phyloP scores from a whole-genome alignment of 1,140 invertebrate species.

The Asbolus verrucosus region DNA sequence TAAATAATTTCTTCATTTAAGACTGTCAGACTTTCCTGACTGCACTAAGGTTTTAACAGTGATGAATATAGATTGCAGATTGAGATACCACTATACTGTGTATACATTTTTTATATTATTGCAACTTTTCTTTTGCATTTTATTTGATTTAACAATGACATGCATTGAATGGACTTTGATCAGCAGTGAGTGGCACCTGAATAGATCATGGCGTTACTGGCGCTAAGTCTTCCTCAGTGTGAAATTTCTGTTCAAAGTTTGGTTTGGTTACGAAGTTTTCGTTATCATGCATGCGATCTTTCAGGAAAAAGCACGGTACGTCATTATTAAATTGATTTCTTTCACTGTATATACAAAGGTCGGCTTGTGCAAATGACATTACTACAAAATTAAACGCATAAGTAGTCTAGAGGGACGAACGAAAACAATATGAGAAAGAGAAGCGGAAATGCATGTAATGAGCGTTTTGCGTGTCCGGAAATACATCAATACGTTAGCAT shows the following conservation, averaged over 20 bases:
- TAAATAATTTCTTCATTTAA: too few relatives aligned
- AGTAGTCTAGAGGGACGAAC: slow-evolving; percentile 29
- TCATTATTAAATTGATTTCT: too few relatives aligned
- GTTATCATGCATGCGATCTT: too few relatives aligned
- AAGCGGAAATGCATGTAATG: slow-evolving; percentile 54
- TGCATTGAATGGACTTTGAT: slow-evolving; percentile 33
- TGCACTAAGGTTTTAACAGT: too few relatives aligned
- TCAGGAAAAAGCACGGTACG: too few relatives aligned
- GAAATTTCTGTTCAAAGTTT: too few relatives aligned
- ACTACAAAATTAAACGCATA: slow-evolving; percentile 31
- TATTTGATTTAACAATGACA: slow-evolving; percentile 16
- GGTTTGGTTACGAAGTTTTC: too few relatives aligned
- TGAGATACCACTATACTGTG: not conserved
- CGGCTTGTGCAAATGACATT: slow-evolving; percentile 17
- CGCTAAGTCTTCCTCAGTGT: slow-evolving; percentile 9
- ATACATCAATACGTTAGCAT: slow-evolving; percentile 49
- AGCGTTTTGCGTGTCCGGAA: slow-evolving; percentile 52
- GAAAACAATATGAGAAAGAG: slow-evolving; percentile 51
- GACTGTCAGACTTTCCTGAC: too few relatives aligned
- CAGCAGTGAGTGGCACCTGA: slow-evolving; percentile 26
- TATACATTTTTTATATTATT: not conserved
- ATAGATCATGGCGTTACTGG: slow-evolving; percentile 20
- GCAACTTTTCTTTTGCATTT: too few relatives aligned
- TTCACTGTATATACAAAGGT: too few relatives aligned
- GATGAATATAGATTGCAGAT: not conserved